Evolutionary conservation across 2,888 invertebrate genomes (phyloP), one percentile per base, ranked within the genome.

Genomic region (Cheilosia urbana): DNA sequence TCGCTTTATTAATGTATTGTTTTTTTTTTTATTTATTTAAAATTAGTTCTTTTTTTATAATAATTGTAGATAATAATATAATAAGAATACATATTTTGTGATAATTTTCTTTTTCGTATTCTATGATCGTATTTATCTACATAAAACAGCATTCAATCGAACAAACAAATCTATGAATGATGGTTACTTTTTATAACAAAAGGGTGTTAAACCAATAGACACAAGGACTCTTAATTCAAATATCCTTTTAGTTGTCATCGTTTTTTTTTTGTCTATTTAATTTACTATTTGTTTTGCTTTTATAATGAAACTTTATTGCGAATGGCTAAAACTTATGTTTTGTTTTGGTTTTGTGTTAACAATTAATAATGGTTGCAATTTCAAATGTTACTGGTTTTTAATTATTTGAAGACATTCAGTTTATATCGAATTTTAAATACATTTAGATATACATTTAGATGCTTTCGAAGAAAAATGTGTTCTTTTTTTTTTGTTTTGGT

Each of bases 371-470:
- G 17, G 17, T 65, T 71, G 53, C n/a, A 45, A 73, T 62, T 62
- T 60, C 42, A 73, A 51, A 58, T 40, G 63, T 63, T 63, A 49
- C 42, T 83, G 55, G 37, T 49, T 76, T 37, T 68, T 42, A 40
- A n/a, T 40, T 57, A 27, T 30, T 71, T 75, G 45, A 84, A 80
- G 66, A 80, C 75, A 80, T 80, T 76, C 17, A 71, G 57, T 75
- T 60, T 63, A 57, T 72, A 72, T 73, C 60, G 66, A 80, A 71
- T 71, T 80, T 75, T 13, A 80, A 76, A 76, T 24, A 84, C 84
- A 84, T 76, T 66, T 24, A 84, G 80, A 84, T 83, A 76, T 24
- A 84, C 84, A 84, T 76, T 66, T 24, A 84, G 80, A 84, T 83
- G 68, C 37, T 78, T 82, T 78, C 40, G 15, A 76, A 80, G 66